Conservation (phyloP, 2,113 vertebrate genomes). For the Garra rufa region DNA sequence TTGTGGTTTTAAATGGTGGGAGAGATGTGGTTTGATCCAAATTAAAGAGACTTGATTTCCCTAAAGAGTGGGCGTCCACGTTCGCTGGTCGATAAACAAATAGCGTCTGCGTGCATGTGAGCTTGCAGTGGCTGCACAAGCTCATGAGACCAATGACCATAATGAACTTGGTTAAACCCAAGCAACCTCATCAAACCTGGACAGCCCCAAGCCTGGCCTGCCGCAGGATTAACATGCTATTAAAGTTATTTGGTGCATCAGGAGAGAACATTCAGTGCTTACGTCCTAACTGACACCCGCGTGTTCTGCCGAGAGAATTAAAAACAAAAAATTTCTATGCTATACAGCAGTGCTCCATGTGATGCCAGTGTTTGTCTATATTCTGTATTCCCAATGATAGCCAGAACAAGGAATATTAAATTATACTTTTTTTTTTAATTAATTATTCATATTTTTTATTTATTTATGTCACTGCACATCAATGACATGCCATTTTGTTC, state of each 20-base stretch:
- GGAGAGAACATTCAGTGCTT: slow-evolving; percentile 52
- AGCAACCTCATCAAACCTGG: slow-evolving; percentile 19
- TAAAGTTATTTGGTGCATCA: slow-evolving; percentile 63
- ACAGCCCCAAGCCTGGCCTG: slow-evolving; percentile 4
- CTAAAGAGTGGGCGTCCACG: slow-evolving; percentile 45
- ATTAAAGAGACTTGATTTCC: slow-evolving; percentile 58
- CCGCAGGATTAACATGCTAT: slow-evolving; percentile 65
- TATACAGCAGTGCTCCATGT: background rate
- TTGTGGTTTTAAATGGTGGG: slow-evolving; percentile 40
- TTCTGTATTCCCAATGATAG: too few species aligned
- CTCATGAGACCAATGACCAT: slow-evolving; percentile 51
- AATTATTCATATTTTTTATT: too few species aligned
- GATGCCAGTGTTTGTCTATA: background rate
- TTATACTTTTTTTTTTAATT: too few species aligned
- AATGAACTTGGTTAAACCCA: slow-evolving; percentile 45
- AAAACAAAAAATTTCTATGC: background rate
- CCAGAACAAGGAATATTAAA: too few species aligned
- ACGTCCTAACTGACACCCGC: slow-evolving; percentile 43
- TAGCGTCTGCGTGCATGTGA: slow-evolving; percentile 41
- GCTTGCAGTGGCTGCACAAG: slow-evolving; percentile 2
- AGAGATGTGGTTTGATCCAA: slow-evolving; percentile 46
- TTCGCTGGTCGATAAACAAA: slow-evolving; percentile 53
- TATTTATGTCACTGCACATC: too few species aligned
- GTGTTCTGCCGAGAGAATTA: slow-evolving; percentile 6
- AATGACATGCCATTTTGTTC: too few species aligned